Conservation (phyloP, 2,888 invertebrate genomes). For the Embidobia sp. region DNA sequence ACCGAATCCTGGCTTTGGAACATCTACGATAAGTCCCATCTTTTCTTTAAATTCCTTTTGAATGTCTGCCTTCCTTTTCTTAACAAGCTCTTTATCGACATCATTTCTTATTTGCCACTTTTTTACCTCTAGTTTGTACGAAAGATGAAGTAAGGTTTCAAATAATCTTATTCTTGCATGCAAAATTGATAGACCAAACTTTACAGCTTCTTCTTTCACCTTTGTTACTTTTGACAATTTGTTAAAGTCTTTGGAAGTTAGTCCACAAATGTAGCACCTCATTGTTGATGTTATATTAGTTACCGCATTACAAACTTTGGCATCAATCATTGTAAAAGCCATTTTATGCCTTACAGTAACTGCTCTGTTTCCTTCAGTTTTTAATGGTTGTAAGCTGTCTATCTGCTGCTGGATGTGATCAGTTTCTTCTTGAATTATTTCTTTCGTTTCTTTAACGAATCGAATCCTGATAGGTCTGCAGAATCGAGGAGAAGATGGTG, state of each 20-base stretch:
- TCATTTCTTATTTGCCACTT: conserved; percentile 28
- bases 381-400: not conserved
- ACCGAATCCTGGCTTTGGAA: conserved; percentile 70
- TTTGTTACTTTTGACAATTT: conserved; percentile 65
- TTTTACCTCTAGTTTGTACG: conserved; percentile 40
- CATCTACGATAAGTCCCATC: conserved; percentile 71
- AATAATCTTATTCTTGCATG: conserved; percentile 55
- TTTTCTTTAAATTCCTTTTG: conserved; percentile 67
- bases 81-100: conserved; percentile 32
- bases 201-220: conserved; percentile 56
- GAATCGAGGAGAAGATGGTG: conserved; percentile 69
- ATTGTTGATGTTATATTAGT: conserved; percentile 71
- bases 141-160: conserved; percentile 43
- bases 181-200: conserved; percentile 64
- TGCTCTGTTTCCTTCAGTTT: not conserved
- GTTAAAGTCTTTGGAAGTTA: conserved; percentile 75
- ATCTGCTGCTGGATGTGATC: conserved; percentile 38
- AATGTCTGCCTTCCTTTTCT: conserved; percentile 56
- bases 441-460: conserved; percentile 61
- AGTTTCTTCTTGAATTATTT: conserved; percentile 61
- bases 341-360: conserved; percentile 65
- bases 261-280: conserved; percentile 74
- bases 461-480: conserved; percentile 66
- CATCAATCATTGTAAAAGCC: conserved; percentile 72
- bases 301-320: conserved; percentile 74